Base-by-base conservation (phyloP, 2,797 vertebrate genomes). In the Pangasius larnaudii region DNA sequence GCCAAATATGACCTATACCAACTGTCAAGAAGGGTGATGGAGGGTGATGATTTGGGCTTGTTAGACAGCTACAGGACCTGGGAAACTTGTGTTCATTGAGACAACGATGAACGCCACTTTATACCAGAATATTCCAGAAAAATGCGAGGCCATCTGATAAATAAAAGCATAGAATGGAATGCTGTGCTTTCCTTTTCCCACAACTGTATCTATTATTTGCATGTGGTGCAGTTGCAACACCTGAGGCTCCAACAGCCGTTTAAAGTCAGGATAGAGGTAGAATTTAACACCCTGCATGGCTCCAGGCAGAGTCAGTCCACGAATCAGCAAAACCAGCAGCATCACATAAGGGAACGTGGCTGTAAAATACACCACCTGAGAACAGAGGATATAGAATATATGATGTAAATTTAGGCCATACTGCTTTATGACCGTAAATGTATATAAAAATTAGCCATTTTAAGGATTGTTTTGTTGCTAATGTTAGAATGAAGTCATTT, bases 301-400 rank as follows among this genome's bases (percentile, higher is more conserved):
- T n/a, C 96, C 96, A 78, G 96, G 96, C 80, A 96, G 94, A 86
- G 94, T 86, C 39, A 97, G 91, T 33, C 96, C 96, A 67, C 95
- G 94, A 77, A 96, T 90, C 90, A 96, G 82, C 88, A 96, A 93
- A 59, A 95, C 89, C 1, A 96, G 3, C 84, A 97, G 65, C 95
- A 96, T 96, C 75, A 93, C 65, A 8, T 96, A 96, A 0, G 95
- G 96, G 63, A 96, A 95, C 46, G 95, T 96, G 13, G 95, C 96
- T 51, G 96, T 96, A 81, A 96, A 93, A 89, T 96, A 96, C 61
- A 96, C 95, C 89, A 95, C 95, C 96, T 96, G 86, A 59, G 14
- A 63, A 30, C n/a, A 83, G 24, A 65, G 24, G 3, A 56, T 22
- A 30, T 33, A 53, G 39, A 75, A n/a, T 27, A 14, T 6, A 75